Evolutionary conservation across 2,797 vertebrate genomes (phyloP).

Genomic region (Pitangus sulphuratus): DNA sequence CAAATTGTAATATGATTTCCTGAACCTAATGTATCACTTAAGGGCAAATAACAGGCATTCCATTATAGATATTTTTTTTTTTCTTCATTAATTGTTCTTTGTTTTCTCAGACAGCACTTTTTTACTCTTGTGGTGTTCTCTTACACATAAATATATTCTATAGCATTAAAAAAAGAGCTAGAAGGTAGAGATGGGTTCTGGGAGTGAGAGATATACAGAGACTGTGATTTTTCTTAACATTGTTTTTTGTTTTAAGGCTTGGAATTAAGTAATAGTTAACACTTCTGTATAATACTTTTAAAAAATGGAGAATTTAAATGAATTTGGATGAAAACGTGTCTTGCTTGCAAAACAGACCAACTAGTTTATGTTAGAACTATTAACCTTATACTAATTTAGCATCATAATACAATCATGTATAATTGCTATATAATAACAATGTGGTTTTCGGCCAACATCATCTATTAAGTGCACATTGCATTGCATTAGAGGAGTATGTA

Average conservation of each 20-base stretch:
- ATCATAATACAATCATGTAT: neutral
- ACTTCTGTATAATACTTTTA: neutral
- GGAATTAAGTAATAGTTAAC: neutral
- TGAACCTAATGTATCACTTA: constrained; percentile 81
- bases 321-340: neutral
- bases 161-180: neutral
- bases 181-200: neutral
- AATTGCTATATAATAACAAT: neutral
- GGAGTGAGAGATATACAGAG: neutral
- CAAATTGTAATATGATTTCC: constrained; percentile 82
- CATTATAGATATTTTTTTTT: constrained; percentile 61
- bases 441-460: neutral
- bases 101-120: constrained; percentile 37
- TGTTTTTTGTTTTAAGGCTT: neutral
- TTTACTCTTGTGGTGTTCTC: constrained; percentile 20
- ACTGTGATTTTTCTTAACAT: neutral
- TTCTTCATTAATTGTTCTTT: constrained; percentile 73
- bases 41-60: constrained; percentile 77
- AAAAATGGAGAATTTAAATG: neutral
- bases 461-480: neutral
- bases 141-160: neutral
- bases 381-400: neutral
- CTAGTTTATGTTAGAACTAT: neutral
- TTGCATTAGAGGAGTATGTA: neutral
- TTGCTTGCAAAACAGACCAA: neutral